Conservation (phyloP, 2,888 invertebrate genomes). For the Synergus umbraculus region DNA sequence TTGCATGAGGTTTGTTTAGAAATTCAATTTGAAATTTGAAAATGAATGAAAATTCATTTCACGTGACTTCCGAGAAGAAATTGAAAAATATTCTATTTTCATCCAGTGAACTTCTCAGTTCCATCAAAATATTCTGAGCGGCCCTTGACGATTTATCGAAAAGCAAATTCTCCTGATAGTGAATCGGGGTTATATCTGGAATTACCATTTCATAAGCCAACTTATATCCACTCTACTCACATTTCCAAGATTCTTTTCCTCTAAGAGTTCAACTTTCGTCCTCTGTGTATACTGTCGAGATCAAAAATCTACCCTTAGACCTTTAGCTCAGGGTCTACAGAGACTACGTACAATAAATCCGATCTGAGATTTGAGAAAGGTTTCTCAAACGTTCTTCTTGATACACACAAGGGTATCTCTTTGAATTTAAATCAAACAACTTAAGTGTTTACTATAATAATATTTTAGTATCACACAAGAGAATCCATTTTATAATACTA, state of each 20-base stretch:
- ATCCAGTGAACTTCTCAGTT: not conserved
- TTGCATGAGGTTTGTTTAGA: too few species aligned
- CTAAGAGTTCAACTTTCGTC: slow-evolving; percentile 17
- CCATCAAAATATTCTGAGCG: not conserved
- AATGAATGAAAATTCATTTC: too few species aligned
- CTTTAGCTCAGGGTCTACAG: not conserved
- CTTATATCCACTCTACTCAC: slow-evolving; percentile 31
- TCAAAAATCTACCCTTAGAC: slow-evolving; percentile 16
- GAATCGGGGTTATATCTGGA: slow-evolving; percentile 13
- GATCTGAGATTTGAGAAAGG: slow-evolving; percentile 16
- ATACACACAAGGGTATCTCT: slow-evolving; percentile 1
- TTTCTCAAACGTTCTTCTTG: slow-evolving; percentile 25
- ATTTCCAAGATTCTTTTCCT: slow-evolving; percentile 30
- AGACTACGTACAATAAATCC: slow-evolving; percentile 30
- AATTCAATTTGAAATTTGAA: not conserved
- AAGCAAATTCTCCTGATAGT: slow-evolving; percentile 3
- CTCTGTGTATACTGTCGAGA: slow-evolving; percentile 35
- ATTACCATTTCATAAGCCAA: slow-evolving; percentile 39
- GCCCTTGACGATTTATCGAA: slow-evolving; percentile 14
- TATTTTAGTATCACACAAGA: not conserved
- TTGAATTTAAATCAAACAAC: not conserved
- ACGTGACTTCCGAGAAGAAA: not conserved
- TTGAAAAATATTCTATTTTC: not conserved
- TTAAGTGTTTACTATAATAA: slow-evolving; percentile 23
- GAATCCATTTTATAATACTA: too few species aligned